These are phyloP conservation scores for Ctenopoma multispine DNA, from an alignment of 2,797 vertebrate genomes.

Conservation along the genomic window DNA sequence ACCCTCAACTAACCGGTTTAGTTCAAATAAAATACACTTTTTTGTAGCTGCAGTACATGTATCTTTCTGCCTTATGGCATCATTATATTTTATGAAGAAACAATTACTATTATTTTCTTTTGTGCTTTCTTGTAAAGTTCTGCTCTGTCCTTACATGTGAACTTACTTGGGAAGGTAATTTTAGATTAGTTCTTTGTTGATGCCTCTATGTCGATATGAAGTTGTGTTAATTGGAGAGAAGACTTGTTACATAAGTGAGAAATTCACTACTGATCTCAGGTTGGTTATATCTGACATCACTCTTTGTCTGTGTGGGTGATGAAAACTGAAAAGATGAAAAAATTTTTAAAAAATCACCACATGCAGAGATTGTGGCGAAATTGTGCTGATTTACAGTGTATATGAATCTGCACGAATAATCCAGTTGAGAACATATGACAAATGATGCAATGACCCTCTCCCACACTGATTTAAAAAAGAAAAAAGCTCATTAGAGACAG, in stretches of 20 bases:
- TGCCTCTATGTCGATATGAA: constrained; percentile 21
- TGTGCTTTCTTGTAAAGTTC: not conserved
- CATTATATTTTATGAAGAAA: not conserved
- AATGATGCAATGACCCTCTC: constrained; percentile 51
- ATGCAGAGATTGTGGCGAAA: constrained; percentile 42
- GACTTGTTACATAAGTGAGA: constrained; percentile 31
- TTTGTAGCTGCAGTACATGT: constrained; percentile 12
- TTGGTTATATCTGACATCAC: constrained; percentile 35
- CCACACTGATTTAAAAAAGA: constrained; percentile 57
- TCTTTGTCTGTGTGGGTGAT: constrained; percentile 45
- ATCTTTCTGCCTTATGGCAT: not conserved
- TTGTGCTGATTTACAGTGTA: constrained; percentile 39
- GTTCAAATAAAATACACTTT: constrained; percentile 32
- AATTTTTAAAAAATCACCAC: constrained; percentile 27
- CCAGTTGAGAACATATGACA: constrained; percentile 48
- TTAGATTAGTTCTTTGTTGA: constrained; percentile 4
- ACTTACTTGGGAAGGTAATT: constrained; percentile 12
- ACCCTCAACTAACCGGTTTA: constrained; percentile 26
- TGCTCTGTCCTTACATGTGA: not conserved
- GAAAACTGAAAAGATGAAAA: constrained; percentile 43
- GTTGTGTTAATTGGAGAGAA: constrained; percentile 45
- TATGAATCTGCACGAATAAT: constrained; percentile 40
- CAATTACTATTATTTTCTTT: not conserved
- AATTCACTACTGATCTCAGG: constrained; percentile 35
- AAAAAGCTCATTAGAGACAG: constrained; percentile 74